Evolutionary conservation across 2,888 invertebrate species (phyloP), one percentile per base, ranked within the genome.

Genomic region (Girardia tigrina): DNA sequence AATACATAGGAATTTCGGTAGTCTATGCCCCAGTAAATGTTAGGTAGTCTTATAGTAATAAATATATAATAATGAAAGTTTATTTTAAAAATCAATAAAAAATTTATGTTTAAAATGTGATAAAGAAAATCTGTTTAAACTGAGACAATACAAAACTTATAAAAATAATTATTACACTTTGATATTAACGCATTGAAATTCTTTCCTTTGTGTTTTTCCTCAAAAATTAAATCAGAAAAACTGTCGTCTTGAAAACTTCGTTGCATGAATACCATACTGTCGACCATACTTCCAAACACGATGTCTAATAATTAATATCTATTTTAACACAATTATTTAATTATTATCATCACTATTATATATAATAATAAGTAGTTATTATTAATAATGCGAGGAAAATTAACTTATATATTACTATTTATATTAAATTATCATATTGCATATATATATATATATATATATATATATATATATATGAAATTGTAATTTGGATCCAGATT

Each of bases 191-290:
- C 56, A 56, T 56, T 56, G 23, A 56, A 56, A 56, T 56, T 56
- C 23, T 56, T 56, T 56, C 56, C 56, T 20, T 4, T 20, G 23
- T 16, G n/a, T n/a, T 56, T 56, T 56, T 56, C 56, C 23, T 56
- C 56, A n/a, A 56, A 56, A 12, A 56, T 56, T n/a, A 56, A 56
- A 56, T 56, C 56, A n/a, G n/a, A n/a, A n/a, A n/a, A n/a, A n/a
- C n/a, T n/a, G 4, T 56, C 56, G n/a, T 56, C 56, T 56, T 56
- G 56, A 56, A 56, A 56, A 20, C 56, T 23, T 4, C 56, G 56
- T 23, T 56, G n/a, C 56, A 56, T 56, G 23, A 56, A 56, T 16
- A 56, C 56, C 56, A 56, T 56, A 16, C 56, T 56, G n/a, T 56
- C 56, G 2, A 56, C 56, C 56, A 56, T 56, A 56, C 56, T 56